These are phyloP conservation scores for Volucella inanis DNA, from an alignment of 2,888 invertebrate species.

Conservation along the genomic window DNA sequence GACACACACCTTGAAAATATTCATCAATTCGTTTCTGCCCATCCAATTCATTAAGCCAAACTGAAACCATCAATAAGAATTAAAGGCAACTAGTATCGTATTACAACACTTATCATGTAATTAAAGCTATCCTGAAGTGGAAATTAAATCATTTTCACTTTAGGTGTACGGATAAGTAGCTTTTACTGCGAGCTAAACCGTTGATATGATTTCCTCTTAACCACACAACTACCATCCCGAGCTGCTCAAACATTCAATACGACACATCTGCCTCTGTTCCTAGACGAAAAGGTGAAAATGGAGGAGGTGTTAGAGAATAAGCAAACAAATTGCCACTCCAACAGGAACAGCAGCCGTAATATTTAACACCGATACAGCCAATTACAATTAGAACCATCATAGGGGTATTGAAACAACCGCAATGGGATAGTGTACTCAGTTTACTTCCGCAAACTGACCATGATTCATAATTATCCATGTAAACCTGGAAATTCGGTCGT, in stretches of 20 bases:
- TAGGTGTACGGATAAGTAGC: neutral
- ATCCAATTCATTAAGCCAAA: no score
- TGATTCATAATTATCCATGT: constrained; percentile 70
- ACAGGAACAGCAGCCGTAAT: constrained; percentile 18
- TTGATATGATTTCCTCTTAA: neutral
- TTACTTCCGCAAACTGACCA: constrained; percentile 69
- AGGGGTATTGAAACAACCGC: constrained; percentile 62
- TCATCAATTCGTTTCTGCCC: no score
- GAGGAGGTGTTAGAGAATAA: neutral
- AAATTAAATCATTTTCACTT: no score
- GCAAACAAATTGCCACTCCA: constrained; percentile 67
- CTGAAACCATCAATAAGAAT: no score
- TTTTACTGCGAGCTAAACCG: neutral
- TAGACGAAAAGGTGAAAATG: neutral
- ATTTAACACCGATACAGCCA: constrained; percentile 53
- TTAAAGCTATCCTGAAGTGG: no score
- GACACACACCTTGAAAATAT: no score
- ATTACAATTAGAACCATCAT: constrained; percentile 66
- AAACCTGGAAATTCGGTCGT: constrained; percentile 54
- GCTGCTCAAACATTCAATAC: constrained; percentile 41
- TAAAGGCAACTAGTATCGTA: no score
- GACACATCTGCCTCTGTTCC: no score
- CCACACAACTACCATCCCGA: constrained; percentile 32
- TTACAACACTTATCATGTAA: no score
- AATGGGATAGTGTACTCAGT: constrained; percentile 34